Conservation (phyloP, 1,140 invertebrate genomes). For the Eupeodes corollae region DNA sequence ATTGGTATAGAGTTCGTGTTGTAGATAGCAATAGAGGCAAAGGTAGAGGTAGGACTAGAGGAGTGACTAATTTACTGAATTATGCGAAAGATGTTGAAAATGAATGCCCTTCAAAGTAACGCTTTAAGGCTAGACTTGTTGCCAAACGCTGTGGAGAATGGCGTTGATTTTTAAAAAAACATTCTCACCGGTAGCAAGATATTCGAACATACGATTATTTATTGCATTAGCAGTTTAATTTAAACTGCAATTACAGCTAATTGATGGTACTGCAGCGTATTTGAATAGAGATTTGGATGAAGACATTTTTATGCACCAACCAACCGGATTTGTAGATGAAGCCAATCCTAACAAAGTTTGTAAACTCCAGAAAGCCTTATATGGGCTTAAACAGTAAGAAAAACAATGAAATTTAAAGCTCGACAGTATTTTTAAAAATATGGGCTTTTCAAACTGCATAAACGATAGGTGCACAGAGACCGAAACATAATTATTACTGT, state of each 20-base stretch:
- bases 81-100: background rate
- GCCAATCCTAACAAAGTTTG: background rate
- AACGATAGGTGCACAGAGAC: background rate
- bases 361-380: background rate
- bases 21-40: too few species aligned
- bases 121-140: constrained; percentile 3
- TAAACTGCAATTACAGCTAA: too few species aligned
- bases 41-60: too few species aligned
- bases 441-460: constrained; percentile 10
- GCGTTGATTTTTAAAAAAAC: too few species aligned
- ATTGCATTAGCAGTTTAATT: too few species aligned
- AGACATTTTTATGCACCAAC: constrained; percentile 1
- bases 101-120: background rate
- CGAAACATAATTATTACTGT: background rate
- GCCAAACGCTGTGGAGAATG: background rate
- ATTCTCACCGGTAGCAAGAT: too few species aligned
- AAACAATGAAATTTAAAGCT: background rate
- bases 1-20: too few species aligned
- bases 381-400: background rate
- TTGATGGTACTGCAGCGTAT: too few species aligned
- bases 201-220: too few species aligned
- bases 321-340: background rate
- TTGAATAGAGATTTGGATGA: too few species aligned
- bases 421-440: background rate
- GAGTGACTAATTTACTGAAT: too few species aligned